These are phyloP conservation scores for Puma concolor DNA, from an alignment of 2,113 vertebrate genomes.

Conservation along the genomic window DNA sequence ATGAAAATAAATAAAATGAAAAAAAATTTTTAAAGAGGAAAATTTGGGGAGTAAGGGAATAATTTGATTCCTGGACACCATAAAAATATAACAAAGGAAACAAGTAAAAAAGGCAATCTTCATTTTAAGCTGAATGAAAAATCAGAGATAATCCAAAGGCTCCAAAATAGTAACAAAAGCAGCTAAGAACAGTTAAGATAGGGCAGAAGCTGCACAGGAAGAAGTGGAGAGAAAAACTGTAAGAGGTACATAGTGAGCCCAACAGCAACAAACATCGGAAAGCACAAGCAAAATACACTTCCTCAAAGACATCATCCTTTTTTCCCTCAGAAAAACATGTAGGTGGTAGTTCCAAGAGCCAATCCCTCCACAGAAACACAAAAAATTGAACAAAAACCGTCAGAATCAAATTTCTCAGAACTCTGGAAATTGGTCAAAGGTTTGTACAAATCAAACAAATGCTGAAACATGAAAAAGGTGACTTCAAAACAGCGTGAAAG, in stretches of 20 bases:
- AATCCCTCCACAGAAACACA: not conserved
- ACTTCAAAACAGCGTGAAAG: not conserved
- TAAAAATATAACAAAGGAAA: not conserved
- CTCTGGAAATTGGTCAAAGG: not conserved
- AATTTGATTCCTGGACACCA: not conserved
- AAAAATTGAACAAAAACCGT: not conserved
- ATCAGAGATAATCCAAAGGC: not conserved
- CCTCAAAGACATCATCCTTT: not conserved
- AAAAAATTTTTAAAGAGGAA: not conserved
- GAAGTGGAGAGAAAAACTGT: not conserved
- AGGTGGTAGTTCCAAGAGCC: not conserved
- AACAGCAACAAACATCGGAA: not conserved
- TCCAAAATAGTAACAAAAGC: not conserved
- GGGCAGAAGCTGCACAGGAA: not conserved
- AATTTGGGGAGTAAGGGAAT: not conserved
- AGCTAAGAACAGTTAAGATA: not conserved
- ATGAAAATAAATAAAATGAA: no score
- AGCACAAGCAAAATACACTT: not conserved
- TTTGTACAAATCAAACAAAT: not conserved
- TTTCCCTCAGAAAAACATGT: not conserved
- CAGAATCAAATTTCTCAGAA: not conserved
- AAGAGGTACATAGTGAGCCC: not conserved
- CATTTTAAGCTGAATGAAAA: not conserved
- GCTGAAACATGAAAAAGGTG: not conserved
- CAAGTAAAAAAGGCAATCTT: slow-evolving; percentile 13